phyloP scores from a whole-genome alignment of 2,888 invertebrate species.

The Drosophila lacicola region DNA sequence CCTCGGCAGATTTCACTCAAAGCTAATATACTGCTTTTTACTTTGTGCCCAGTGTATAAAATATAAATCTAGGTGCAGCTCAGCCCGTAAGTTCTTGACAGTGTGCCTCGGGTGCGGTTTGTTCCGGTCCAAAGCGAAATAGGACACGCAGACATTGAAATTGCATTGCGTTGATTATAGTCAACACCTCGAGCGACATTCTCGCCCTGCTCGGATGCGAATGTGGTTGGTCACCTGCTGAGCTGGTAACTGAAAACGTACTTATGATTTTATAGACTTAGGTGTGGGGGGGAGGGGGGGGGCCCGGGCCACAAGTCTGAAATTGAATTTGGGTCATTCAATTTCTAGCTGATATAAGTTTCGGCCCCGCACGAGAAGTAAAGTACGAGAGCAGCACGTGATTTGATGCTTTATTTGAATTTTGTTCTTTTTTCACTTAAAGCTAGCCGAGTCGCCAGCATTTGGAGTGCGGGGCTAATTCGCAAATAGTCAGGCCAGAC shows the following conservation, averaged over 20 bases:
- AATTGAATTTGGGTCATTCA: constrained; percentile 78
- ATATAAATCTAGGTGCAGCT: constrained; percentile 18
- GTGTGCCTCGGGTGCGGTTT: constrained; percentile 23
- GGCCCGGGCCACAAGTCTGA: constrained; percentile 37
- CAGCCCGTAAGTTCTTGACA: constrained; percentile 6
- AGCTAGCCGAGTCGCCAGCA: constrained; percentile 12
- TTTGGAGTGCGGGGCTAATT: constrained; percentile 21
- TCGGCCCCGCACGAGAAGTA: constrained; percentile 21
- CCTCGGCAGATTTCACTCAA: neutral
- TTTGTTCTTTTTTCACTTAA: neutral
- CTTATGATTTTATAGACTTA: constrained; percentile 60
- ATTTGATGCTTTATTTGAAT: constrained; percentile 9
- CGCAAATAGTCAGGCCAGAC: constrained; percentile 9
- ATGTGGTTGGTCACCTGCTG: constrained; percentile 66
- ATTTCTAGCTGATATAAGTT: constrained; percentile 32
- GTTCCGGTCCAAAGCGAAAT: constrained; percentile 53
- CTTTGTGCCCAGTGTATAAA: neutral
- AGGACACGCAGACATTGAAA: constrained; percentile 76
- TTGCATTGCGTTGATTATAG: constrained; percentile 78
- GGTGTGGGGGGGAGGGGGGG: constrained; percentile 1
- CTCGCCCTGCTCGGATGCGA: constrained; percentile 16
- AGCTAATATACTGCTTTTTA: neutral
- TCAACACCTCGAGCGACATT: constrained; percentile 52
- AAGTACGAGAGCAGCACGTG: constrained; percentile 49
- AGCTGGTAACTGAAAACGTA: constrained; percentile 78